Base-by-base conservation (phyloP, 2,888 invertebrate species). In the Sepiola atlantica region DNA sequence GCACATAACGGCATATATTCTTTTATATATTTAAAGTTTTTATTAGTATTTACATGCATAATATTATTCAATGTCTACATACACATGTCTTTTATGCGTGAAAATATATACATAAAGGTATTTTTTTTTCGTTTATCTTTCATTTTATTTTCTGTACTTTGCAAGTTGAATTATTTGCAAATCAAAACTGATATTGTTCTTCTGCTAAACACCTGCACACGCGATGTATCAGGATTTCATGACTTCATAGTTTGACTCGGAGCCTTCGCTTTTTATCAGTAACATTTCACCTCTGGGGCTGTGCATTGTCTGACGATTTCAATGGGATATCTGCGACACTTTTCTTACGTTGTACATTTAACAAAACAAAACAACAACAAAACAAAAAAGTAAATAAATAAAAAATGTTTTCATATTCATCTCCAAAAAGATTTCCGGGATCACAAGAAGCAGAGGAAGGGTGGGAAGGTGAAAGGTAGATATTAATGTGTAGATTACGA, bases 91-190 rank as follows among this genome's bases (percentile, higher is more conserved):
- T 45, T 8, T 45, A 45, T 4, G 45, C 45, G 8, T 45, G 45
- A 45, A 45, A 45, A 77, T 77, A n/a, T 77, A 77, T n/a, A n/a
- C n/a, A 77, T 77, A n/a, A 16, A 77, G 16, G 14, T 14, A 77
- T 14, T 45, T 45, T 45, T 45, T 45, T 45, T 45, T 45, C 8
- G 2, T 45, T n/a, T 14, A n/a, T n/a, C n/a, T n/a, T n/a, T n/a
- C n/a, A n/a, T 77, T 77, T 77, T 18, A 14, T n/a, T 77, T 77
- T n/a, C n/a, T 77, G n/a, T 77, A 77, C 77, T 77, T 77, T 77
- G n/a, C n/a, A 77, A 77, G 77, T 77, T 77, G 77, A 77, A 77
- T 77, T 77, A 77, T 77, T 77, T 77, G n/a, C 32, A 77, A 77
- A 77, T 77, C 77, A 77, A 77, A 77, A 77, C 77, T 14, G n/a